Percentiles rank a stretch among this genome's conserved stretches.
Conservation (phyloP, 1,140 invertebrate genomes). For the Pinna nobilis region DNA sequence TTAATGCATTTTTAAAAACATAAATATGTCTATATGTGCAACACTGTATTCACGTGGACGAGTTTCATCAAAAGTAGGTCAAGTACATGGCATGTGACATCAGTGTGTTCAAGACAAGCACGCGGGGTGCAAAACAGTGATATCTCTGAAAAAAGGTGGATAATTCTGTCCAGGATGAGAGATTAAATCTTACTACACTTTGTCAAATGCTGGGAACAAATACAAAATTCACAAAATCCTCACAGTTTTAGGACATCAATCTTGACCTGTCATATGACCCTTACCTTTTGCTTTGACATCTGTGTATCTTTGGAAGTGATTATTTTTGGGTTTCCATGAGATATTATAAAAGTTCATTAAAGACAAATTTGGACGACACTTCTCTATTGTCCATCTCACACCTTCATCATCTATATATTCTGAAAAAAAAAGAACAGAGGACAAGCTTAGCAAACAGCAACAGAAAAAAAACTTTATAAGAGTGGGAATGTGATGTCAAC, state of each 20-base stretch:
- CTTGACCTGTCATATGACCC: too few species aligned
- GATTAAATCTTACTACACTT: too few species aligned
- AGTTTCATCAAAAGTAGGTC: too few species aligned
- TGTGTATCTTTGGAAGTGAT: conserved; percentile 90
- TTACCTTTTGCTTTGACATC: conserved; percentile 89
- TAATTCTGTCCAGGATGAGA: too few species aligned
- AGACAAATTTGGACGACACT: conserved; percentile 70
- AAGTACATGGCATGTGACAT: too few species aligned
- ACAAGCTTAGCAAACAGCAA: not conserved
- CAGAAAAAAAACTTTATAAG: not conserved
- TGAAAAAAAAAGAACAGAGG: conserved; percentile 44
- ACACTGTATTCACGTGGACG: too few species aligned
- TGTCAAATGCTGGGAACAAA: not conserved
- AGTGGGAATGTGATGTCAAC: not conserved
- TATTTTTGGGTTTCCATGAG: conserved; percentile 80
- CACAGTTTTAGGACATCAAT: too few species aligned
- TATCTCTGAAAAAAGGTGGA: too few species aligned
- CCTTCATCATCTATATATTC: conserved; percentile 74
- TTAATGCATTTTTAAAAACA: too few species aligned
- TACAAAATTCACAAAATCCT: not conserved
- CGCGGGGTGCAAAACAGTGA: too few species aligned
- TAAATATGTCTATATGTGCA: too few species aligned
- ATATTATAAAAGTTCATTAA: conserved; percentile 76
- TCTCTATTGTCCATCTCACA: conserved; percentile 69
- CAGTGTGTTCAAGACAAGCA: too few species aligned